Conservation (phyloP, 2,888 invertebrate species). For the Drosophila engyochracea region DNA sequence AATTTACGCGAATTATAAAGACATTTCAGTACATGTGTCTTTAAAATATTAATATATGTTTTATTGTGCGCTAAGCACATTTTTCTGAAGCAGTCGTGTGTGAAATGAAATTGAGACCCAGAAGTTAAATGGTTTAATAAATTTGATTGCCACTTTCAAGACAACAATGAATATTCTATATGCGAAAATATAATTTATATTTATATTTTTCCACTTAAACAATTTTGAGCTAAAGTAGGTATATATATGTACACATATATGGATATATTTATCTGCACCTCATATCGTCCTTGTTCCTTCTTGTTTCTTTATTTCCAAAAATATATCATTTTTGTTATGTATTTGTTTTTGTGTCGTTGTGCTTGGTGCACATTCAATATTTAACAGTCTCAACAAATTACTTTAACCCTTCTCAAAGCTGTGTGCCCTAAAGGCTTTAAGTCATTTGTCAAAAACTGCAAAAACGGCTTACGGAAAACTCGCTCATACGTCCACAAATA, state of each 20-base stretch:
- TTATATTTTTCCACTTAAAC: conserved; percentile 52
- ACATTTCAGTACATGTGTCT: background rate
- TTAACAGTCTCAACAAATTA: conserved; percentile 79
- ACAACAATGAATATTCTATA: conserved; percentile 47
- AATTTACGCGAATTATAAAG: background rate
- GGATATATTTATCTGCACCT: background rate
- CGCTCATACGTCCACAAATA: conserved; percentile 14
- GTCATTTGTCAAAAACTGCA: conserved; percentile 79
- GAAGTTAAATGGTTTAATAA: conserved; percentile 42
- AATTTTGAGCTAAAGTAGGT: conserved; percentile 28
- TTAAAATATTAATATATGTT: too few relatives aligned
- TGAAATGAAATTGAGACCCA: conserved; percentile 12
- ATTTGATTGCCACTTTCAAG: conserved; percentile 44
- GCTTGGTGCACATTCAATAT: conserved; percentile 71
- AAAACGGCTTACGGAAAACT: conserved; percentile 60
- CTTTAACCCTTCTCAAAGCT: conserved; percentile 75
- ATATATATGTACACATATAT: background rate
- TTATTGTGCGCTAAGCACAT: background rate
- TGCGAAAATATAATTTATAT: conserved; percentile 24
- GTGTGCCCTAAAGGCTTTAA: conserved; percentile 75
- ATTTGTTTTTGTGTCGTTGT: conserved; percentile 41
- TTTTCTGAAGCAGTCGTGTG: background rate
- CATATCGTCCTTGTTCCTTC: background rate
- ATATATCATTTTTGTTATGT: conserved; percentile 68
- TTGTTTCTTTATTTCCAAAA: conserved; percentile 2